phyloP scores from a whole-genome alignment of 2,113 vertebrate genomes.

The Meriones unguiculatus region DNA sequence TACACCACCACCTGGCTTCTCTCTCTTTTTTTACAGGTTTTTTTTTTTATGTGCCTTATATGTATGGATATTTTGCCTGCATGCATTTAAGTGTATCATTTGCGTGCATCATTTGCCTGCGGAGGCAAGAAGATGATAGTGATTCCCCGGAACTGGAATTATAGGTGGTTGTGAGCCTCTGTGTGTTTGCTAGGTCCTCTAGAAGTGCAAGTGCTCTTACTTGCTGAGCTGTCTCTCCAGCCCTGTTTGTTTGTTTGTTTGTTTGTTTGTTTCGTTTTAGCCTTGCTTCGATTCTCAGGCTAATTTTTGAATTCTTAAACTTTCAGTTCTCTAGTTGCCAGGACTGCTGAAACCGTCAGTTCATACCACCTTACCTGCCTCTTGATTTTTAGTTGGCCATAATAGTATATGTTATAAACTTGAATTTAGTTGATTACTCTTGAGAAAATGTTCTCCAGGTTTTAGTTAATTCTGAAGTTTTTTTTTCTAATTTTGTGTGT shows the following conservation, averaged over 20 bases:
- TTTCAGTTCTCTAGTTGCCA: background rate
- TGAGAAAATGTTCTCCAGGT: background rate
- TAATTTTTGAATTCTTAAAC: background rate
- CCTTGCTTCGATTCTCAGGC: background rate
- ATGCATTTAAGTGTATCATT: background rate
- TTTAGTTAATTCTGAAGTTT: background rate
- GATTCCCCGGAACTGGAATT: background rate
- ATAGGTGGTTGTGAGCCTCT: background rate
- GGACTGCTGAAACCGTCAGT: background rate
- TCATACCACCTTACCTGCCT: background rate
- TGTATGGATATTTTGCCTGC: background rate
- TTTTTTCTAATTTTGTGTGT: background rate
- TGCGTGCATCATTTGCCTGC: background rate
- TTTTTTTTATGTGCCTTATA: background rate
- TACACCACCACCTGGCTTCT: no score
- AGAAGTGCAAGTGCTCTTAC: background rate
- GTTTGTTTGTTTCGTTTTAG: background rate
- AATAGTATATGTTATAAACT: slow-evolving; percentile 2
- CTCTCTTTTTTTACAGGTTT: no score
- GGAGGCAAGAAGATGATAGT: background rate
- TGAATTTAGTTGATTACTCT: slow-evolving; percentile 41
- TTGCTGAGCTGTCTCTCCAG: background rate
- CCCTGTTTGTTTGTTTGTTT: no score
- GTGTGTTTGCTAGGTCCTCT: background rate
- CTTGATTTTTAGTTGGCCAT: slow-evolving; percentile 19